A percentile compares a stretch with the other conserved stretches of the same genome.
phyloP scores from a whole-genome alignment of 1,140 invertebrate genomes.

The Thrips palmi region DNA sequence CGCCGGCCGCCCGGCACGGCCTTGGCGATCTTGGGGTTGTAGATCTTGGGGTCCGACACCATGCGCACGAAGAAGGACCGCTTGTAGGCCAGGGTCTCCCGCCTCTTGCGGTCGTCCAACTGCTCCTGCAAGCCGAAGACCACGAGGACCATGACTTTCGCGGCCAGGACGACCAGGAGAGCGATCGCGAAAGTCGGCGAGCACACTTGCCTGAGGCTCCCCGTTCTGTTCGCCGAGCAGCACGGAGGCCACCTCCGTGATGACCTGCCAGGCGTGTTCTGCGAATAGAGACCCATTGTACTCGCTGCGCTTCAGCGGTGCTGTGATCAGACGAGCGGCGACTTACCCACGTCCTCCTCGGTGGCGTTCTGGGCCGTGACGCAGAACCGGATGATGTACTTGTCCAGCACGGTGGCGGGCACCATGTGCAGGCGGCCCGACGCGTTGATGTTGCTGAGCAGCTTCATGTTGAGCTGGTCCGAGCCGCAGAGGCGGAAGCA shows the following conservation, averaged over 20 bases:
- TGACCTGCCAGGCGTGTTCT: conserved; percentile 82
- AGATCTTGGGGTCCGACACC: conserved; percentile 92
- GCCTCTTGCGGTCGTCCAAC: conserved; percentile 42
- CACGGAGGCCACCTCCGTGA: conserved; percentile 67
- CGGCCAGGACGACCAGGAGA: no score
- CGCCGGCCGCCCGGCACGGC: conserved; percentile 33
- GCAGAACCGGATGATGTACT: conserved; percentile 88
- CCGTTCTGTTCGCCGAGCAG: conserved; percentile 42
- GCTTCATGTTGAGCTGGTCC: conserved; percentile 83
- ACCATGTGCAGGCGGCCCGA: conserved; percentile 97
- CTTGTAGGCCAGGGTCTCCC: conserved; percentile 66
- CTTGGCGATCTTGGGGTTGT: conserved; percentile 72
- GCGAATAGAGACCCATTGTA: conserved; percentile 17
- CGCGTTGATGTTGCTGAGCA: conserved; percentile 86
- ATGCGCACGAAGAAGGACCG: conserved; percentile 91
- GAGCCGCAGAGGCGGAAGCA: conserved; percentile 71
- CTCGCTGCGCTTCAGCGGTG: no score
- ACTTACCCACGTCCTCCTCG: conserved; percentile 66
- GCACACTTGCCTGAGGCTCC: conserved; percentile 11
- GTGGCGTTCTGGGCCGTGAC: conserved; percentile 82
- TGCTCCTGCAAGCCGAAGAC: no score
- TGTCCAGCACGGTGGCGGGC: conserved; percentile 76
- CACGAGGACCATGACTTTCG: no score
- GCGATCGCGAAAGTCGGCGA: background rate
- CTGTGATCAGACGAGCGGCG: background rate